Base-by-base conservation (phyloP, 2,113 vertebrate genomes). In the Scophthalmus maximus region DNA sequence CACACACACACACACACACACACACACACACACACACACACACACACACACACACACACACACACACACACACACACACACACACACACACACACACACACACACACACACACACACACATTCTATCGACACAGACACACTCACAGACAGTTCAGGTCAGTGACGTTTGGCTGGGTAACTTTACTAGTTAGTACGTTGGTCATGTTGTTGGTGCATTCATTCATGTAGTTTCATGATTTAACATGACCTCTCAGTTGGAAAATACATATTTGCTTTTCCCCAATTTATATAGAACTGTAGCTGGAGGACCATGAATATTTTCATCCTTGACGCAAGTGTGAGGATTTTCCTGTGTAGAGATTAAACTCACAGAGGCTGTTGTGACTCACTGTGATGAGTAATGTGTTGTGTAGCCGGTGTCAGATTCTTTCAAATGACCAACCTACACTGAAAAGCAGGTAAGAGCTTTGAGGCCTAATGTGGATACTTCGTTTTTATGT, bases 381-480 rank as follows among this genome's bases (percentile, higher is more conserved):
- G 8, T 76, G 68, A 84, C 46, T 84, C 81, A 83, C 42, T 57
- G 11, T 25, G 30, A 26, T 68, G 47, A 78, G 5, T 42, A 68
- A 75, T 46, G n/a, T 30, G 47, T 20, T 34, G 49, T 12, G n/a
- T n/a, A n/a, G n/a, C n/a, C n/a, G 51, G 49, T 2, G 22, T 38
- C 27, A 40, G 38, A 17, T 2, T 20, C 18, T n/a, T 12, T 26
- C n/a, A 17, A 59, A 49, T 23, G 26, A 25, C 20, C 17, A 6
- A 4, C 53, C 3, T 32, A 56, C 1, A 46, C 3, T 50, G 7
- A 29, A 61, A 9, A 20, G 40, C 6, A 27, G 7, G 22, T 34
- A 18, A 50, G 1, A 40, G 32, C 36, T 23, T 12, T 5, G 56
- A 17, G 8, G 5, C 8, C 10, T 26, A 27, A 11, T 27, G 14